Conservation (phyloP, 2,888 invertebrate species). For the Timandra comae region DNA sequence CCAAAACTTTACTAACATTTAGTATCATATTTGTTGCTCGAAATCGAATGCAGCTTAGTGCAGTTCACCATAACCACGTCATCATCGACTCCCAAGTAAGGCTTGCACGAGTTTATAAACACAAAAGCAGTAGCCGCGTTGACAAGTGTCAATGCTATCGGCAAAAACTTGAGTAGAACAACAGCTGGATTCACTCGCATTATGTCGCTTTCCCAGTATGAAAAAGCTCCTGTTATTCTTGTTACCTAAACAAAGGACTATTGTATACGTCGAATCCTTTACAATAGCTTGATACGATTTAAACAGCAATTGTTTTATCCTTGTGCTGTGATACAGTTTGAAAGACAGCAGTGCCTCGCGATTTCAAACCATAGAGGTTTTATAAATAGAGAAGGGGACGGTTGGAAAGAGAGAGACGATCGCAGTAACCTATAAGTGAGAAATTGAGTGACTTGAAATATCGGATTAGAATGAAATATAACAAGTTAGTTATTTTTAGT, state of each 20-base stretch:
- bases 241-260: constrained; percentile 42
- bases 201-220: constrained; percentile 60
- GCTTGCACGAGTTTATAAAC: constrained; percentile 43
- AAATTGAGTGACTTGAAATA: too few species aligned
- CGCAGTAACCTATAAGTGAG: too few species aligned
- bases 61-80: constrained; percentile 49
- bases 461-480: too few species aligned
- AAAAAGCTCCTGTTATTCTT: constrained; percentile 54
- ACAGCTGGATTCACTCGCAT: constrained; percentile 54
- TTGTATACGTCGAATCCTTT: constrained; percentile 11
- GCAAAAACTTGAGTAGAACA: constrained; percentile 56
- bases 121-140: constrained; percentile 57
- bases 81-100: too few species aligned
- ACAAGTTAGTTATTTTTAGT: too few species aligned
- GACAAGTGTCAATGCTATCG: constrained; percentile 51
- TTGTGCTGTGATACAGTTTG: too few species aligned
- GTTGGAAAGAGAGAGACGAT: too few species aligned
- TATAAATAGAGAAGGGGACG: too few species aligned
- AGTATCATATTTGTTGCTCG: constrained; percentile 22
- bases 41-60: constrained; percentile 33
- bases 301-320: constrained; percentile 1
- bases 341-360: too few species aligned
- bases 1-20: constrained; percentile 35
- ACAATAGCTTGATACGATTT: constrained; percentile 4
- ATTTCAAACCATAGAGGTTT: too few species aligned